A percentile compares a stretch with the other conserved stretches of the same genome.
These are phyloP conservation scores for Paedocypris sp. DNA, from an alignment of 2,113 vertebrate genomes.

Conservation along the genomic window DNA sequence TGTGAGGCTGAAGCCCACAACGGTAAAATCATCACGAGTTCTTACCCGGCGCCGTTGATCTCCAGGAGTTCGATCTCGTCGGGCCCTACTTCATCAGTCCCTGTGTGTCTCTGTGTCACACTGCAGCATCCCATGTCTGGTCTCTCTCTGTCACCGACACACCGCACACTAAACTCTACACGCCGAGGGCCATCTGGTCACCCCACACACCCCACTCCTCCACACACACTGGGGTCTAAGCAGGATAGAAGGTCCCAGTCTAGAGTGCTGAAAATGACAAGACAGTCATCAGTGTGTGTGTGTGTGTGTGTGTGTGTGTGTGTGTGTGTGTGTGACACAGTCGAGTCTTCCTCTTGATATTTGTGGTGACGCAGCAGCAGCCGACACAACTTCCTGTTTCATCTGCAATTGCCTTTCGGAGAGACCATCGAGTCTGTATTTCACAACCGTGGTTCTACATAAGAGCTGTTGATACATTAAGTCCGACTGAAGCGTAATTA, in stretches of 20 bases:
- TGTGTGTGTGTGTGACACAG: background rate
- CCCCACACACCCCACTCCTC: slow-evolving; percentile 38
- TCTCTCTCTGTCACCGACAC: slow-evolving; percentile 25
- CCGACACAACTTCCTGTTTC: slow-evolving; percentile 48
- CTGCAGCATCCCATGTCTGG: slow-evolving; percentile 70
- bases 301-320: no score
- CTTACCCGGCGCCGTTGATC: slow-evolving; percentile 61
- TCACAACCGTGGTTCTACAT: background rate
- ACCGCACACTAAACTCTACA: slow-evolving; percentile 28
- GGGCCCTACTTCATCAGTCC: slow-evolving; percentile 59
- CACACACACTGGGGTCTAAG: slow-evolving; percentile 25
- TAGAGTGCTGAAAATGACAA: background rate
- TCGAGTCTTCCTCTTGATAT: slow-evolving; percentile 54
- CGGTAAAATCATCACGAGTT: no score
- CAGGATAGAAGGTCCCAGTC: slow-evolving; percentile 34
- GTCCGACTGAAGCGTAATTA: slow-evolving; percentile 43
- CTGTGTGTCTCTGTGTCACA: slow-evolving; percentile 57
- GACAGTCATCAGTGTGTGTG: no score
- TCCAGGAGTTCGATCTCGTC: slow-evolving; percentile 68
- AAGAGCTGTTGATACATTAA: slow-evolving; percentile 27
- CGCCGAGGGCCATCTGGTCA: slow-evolving; percentile 58
- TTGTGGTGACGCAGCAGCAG: slow-evolving; percentile 33
- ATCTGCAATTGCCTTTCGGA: background rate
- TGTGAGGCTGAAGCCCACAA: no score
- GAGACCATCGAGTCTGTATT: slow-evolving; percentile 1